Evolutionary conservation across 2,113 vertebrate species (phyloP), one percentile per base, ranked within the genome.

Genomic region (Ramphastos sulfuratus): DNA sequence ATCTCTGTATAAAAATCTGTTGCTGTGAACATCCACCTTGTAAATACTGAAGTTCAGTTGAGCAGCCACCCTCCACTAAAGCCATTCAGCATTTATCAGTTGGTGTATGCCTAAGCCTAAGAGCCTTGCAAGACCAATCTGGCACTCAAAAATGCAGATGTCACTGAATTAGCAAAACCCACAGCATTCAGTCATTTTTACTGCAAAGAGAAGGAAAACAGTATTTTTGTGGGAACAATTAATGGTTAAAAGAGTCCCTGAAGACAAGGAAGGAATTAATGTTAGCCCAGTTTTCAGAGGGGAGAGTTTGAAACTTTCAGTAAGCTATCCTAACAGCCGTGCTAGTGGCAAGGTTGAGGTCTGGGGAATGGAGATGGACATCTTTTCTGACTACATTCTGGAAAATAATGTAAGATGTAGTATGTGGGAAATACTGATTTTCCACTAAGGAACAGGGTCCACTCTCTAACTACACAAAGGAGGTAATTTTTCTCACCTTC

Each of bases 21-120:
- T 0, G 0, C 46, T 66, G 12, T 55, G 59, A 4, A 7, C 18
- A 54, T 56, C 33, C 7, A 21, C 4, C 23, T 46, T 78, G 39
- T 48, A 17, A 64, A 31, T 4, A 60, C 10, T 0, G 1, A 54
- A 55, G 12, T 55, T 88, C 20, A 70, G 0, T 48, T 77, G 33
- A 55, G n/a, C 15, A 73, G 46, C 56, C 39, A 10, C 58, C 33
- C 15, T 65, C 28, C 33, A 28, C 64, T 58, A 24, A 70, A 80
- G 20, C 55, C 23, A 15, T 58, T 73, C 56, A 58, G 8, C 19
- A 20, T 66, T 81, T 65, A 9, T 44, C 27, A 6, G 21, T 28
- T 27, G 8, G 7, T 23, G 17, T 44, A 24, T 24, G n/a, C 18
- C 25, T 37, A 67, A 64, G 17, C 23, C 20, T 31, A 37, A 48